These are phyloP conservation scores for Oryctes rhinoceros DNA, from an alignment of 1,140 invertebrate genomes.

Conservation along the genomic window DNA sequence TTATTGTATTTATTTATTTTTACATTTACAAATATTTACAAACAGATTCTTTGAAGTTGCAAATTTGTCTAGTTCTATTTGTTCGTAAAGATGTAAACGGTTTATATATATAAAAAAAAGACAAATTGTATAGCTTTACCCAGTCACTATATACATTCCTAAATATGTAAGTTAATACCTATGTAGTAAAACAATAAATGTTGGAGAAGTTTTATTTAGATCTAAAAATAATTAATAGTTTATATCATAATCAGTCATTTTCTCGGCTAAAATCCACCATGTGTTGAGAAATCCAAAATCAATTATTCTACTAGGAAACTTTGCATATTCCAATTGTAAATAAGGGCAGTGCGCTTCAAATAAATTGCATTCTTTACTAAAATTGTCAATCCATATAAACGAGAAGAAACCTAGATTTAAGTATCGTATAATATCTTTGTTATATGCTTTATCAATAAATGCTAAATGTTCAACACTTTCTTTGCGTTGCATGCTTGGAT, in stretches of 20 bases:
- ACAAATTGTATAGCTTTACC: no score
- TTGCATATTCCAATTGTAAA: slow-evolving; percentile 69
- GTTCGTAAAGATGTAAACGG: no score
- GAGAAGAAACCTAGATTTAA: slow-evolving; percentile 76
- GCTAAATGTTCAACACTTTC: slow-evolving; percentile 71
- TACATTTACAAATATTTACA: no score
- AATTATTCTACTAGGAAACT: slow-evolving; percentile 71
- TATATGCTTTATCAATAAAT: slow-evolving; percentile 70
- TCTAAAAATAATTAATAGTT: slow-evolving; percentile 63
- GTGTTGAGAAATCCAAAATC: slow-evolving; percentile 81
- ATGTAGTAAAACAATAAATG: slow-evolving; percentile 13
- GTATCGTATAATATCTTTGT: slow-evolving; percentile 72
- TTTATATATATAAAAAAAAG: no score
- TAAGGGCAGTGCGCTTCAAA: slow-evolving; percentile 80
- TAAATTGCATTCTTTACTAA: slow-evolving; percentile 69
- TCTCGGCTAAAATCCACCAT: slow-evolving; percentile 76
- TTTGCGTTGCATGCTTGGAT: slow-evolving; percentile 72
- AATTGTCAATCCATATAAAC: slow-evolving; percentile 78
- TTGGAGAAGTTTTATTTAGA: neutral
- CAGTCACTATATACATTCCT: no score
- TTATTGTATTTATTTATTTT: neutral
- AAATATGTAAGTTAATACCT: no score
- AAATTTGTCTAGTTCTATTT: no score
- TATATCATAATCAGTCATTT: slow-evolving; percentile 82
- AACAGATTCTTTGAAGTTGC: no score